phyloP scores from a whole-genome alignment of 2,113 vertebrate genomes.

The Macrotus californicus region DNA sequence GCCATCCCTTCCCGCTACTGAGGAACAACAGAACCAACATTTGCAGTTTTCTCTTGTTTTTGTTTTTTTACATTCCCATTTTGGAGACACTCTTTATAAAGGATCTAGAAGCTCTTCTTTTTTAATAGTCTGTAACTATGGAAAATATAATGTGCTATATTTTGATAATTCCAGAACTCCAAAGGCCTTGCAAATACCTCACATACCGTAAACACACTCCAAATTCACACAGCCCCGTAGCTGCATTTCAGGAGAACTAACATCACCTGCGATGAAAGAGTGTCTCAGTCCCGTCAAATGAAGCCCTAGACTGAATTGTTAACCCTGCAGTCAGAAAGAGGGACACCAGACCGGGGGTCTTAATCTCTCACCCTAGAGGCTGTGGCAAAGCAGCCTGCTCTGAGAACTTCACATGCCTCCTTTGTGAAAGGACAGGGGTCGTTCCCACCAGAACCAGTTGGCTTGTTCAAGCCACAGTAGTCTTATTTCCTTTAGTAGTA shows the following conservation, averaged over 20 bases:
- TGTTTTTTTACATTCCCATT: neutral
- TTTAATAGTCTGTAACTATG: neutral
- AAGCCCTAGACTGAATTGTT: neutral
- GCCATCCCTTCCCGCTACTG: neutral
- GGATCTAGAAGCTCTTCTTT: neutral
- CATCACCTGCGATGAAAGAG: neutral
- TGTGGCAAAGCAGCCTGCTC: neutral
- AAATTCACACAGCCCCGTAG: neutral
- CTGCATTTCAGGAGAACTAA: neutral
- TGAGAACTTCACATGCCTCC: neutral
- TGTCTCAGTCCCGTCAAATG: neutral
- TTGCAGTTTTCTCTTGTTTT: neutral
- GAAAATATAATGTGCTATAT: neutral
- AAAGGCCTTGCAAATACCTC: neutral
- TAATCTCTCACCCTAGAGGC: neutral
- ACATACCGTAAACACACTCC: neutral
- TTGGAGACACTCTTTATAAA: conserved; percentile 6
- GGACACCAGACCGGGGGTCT: neutral
- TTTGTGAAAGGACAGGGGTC: neutral
- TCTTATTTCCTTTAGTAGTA: neutral
- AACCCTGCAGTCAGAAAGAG: neutral
- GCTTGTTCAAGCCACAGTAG: neutral
- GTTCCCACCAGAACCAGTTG: neutral
- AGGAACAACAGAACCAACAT: neutral
- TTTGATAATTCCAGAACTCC: neutral